Conservation (phyloP, 2,888 invertebrate genomes). For the Heliconius aoede region DNA sequence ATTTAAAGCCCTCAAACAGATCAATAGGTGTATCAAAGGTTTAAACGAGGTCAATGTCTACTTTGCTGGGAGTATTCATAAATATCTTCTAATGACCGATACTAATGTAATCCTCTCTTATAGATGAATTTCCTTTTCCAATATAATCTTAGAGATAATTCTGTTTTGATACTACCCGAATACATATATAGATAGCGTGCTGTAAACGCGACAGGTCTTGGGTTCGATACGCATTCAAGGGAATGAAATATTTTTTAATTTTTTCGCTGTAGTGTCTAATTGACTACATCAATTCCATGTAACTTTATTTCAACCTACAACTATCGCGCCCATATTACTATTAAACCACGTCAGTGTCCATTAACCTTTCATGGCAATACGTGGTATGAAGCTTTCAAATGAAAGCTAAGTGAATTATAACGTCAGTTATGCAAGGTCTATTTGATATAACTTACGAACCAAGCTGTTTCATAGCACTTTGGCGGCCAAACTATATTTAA, state of each 20-base stretch:
- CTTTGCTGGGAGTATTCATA: conserved; percentile 4
- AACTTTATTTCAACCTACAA: background rate
- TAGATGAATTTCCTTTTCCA: background rate
- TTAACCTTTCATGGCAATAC: conserved; percentile 3
- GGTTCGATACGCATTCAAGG: background rate
- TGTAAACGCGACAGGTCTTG: background rate
- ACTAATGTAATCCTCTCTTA: conserved; percentile 14
- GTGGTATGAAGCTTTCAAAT: background rate
- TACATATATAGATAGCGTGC: background rate
- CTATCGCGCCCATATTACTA: background rate
- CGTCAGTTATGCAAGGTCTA: conserved; percentile 1
- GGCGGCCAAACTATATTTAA: background rate
- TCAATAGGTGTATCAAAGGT: background rate
- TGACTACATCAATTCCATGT: too few species aligned
- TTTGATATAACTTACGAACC: background rate
- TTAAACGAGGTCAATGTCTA: background rate
- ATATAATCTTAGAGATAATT: conserved; percentile 10
- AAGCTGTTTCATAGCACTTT: background rate
- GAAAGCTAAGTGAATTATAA: conserved; percentile 1
- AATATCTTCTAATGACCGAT: background rate
- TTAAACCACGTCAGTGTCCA: background rate
- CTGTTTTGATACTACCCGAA: background rate
- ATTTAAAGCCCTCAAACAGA: background rate
- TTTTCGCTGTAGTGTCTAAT: background rate
- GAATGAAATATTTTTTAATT: background rate